These are phyloP conservation scores for Vollenhovia emeryi DNA, from an alignment of 1,140 invertebrate species.

Conservation along the genomic window DNA sequence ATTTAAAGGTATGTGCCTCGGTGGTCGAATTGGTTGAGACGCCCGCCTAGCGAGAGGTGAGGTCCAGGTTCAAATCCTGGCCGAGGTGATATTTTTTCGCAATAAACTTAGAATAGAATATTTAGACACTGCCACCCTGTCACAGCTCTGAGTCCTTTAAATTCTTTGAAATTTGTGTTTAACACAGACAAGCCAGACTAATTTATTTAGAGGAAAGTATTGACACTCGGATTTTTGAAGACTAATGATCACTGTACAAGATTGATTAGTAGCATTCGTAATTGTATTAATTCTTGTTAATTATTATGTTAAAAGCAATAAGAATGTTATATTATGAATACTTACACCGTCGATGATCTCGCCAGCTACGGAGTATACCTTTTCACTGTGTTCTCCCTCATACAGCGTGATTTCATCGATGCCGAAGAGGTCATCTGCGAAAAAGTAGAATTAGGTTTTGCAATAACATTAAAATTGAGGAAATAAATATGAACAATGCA, in stretches of 20 bases:
- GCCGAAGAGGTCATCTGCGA: conserved; percentile 92
- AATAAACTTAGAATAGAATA: no score
- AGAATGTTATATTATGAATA: conserved; percentile 52
- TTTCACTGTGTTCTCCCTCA: conserved; percentile 93
- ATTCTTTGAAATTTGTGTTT: no score
- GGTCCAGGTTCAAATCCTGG: no score
- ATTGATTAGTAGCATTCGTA: background rate
- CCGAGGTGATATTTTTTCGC: no score
- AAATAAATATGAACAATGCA: background rate
- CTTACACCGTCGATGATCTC: conserved; percentile 95
- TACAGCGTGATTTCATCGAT: conserved; percentile 95
- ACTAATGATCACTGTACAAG: background rate
- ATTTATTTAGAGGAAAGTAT: no score
- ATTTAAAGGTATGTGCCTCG: no score
- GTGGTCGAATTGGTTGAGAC: no score
- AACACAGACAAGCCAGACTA: no score
- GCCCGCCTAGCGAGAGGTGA: no score
- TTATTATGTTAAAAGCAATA: background rate
- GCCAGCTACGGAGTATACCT: conserved; percentile 94
- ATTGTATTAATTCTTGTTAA: background rate
- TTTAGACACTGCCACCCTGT: no score
- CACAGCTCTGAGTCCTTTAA: no score
- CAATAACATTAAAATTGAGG: conserved; percentile 55
- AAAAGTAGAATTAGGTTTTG: conserved; percentile 46
- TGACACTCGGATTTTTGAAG: background rate